Evolutionary conservation across 1,140 invertebrate genomes (phyloP).

Genomic region (Hormaphis cornu): DNA sequence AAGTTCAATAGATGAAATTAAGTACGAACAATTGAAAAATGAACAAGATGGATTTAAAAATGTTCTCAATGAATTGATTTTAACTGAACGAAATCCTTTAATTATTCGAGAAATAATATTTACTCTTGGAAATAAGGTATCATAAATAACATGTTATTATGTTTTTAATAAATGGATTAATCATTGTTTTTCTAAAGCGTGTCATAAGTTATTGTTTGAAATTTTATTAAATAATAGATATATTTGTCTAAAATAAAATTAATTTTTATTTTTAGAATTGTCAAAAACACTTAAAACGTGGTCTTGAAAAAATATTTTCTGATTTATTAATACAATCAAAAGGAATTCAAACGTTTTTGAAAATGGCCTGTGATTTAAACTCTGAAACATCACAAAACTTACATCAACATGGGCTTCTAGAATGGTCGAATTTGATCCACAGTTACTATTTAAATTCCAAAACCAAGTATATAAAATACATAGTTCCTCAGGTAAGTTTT

Average conservation of each 20-base stretch:
- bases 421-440: slow-evolving; percentile 13
- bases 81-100: neutral
- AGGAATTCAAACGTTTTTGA: slow-evolving; percentile 6
- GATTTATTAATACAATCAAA: neutral
- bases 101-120: slow-evolving; percentile 12
- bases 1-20: neutral
- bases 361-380: slow-evolving; percentile 3
- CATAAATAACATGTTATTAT: neutral
- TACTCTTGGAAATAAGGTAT: slow-evolving; percentile 5
- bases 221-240: neutral
- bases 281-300: neutral
- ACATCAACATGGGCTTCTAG: neutral
- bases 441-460: slow-evolving; percentile 5
- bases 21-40: slow-evolving; percentile 1
- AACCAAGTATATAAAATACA: neutral
- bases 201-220: neutral
- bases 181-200: too few species aligned
- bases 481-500: slow-evolving; percentile 17
- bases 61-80: neutral
- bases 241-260: neutral
- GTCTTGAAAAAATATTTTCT: neutral
- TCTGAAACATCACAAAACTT: neutral
- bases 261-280: slow-evolving; percentile 1
- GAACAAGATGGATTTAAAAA: neutral
- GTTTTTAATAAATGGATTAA: too few species aligned